phyloP scores from a whole-genome alignment of 2,797 vertebrate genomes.

The Podarcis lilfordi region DNA sequence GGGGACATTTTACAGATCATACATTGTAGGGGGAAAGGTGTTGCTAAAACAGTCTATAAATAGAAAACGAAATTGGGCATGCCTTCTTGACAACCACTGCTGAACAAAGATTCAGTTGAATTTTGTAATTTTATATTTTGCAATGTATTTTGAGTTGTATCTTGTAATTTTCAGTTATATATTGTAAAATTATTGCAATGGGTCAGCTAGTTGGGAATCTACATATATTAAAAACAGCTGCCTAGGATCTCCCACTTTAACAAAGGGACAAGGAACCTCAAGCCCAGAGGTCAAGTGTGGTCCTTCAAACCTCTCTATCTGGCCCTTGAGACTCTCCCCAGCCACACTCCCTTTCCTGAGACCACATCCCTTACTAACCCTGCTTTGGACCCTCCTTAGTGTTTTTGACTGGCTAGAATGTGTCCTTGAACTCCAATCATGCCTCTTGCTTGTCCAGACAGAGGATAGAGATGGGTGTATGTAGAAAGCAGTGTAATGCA shows the following conservation, averaged over 20 bases:
- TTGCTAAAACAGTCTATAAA: constrained; percentile 70
- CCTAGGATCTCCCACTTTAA: not conserved
- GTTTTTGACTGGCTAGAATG: too few relatives aligned
- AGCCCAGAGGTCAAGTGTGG: too few relatives aligned
- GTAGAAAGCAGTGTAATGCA: too few relatives aligned
- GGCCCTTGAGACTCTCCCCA: too few relatives aligned
- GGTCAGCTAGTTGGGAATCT: not conserved
- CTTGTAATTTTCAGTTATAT: constrained; percentile 32
- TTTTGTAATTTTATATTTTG: not conserved
- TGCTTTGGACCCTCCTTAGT: too few relatives aligned
- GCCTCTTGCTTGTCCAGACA: too few relatives aligned
- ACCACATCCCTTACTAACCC: too few relatives aligned
- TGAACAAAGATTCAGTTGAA: constrained; percentile 46
- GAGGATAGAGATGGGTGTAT: too few relatives aligned
- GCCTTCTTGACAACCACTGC: constrained; percentile 39
- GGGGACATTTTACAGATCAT: constrained; percentile 69
- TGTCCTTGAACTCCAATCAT: too few relatives aligned
- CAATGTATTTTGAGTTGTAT: constrained; percentile 10
- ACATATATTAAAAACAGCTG: not conserved
- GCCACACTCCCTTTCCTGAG: too few relatives aligned
- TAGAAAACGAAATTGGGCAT: constrained; percentile 62
- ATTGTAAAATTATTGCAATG: not conserved
- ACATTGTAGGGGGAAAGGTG: constrained; percentile 63
- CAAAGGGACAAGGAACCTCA: too few relatives aligned
- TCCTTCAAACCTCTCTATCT: too few relatives aligned